Conservation (phyloP, 2,888 invertebrate species). For the Eilema griseolum region DNA sequence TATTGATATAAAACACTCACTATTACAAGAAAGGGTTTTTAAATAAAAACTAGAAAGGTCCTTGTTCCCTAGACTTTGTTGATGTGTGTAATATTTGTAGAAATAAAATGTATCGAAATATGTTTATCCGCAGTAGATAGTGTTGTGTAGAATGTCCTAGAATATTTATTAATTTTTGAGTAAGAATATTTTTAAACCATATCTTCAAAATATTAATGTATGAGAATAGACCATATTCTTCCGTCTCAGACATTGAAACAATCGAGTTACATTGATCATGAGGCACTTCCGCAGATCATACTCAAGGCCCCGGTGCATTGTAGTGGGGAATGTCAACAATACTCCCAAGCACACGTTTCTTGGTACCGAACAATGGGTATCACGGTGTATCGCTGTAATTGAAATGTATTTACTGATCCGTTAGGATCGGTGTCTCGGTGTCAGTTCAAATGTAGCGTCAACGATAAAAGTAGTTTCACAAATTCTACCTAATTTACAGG, state of each 20-base stretch:
- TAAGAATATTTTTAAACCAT: too few relatives aligned
- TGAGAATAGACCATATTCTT: neutral
- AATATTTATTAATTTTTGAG: too few relatives aligned
- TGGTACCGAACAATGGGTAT: slow-evolving; percentile 45
- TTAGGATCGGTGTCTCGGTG: slow-evolving; percentile 25
- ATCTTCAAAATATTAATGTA: too few relatives aligned
- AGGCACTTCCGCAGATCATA: slow-evolving; percentile 27
- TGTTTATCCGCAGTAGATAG: too few relatives aligned
- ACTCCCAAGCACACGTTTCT: slow-evolving; percentile 46
- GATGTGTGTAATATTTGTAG: too few relatives aligned
- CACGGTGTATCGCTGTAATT: slow-evolving; percentile 37
- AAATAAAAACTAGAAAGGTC: too few relatives aligned
- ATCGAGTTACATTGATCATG: slow-evolving; percentile 28
- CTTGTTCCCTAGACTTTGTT: too few relatives aligned
- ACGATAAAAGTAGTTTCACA: neutral
- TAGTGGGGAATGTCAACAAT: slow-evolving; percentile 28
- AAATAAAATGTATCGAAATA: too few relatives aligned
- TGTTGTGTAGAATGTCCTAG: too few relatives aligned
- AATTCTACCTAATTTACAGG: too few relatives aligned
- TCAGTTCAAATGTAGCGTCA: slow-evolving; percentile 3
- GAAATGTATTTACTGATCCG: slow-evolving; percentile 41
- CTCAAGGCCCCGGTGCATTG: slow-evolving; percentile 29
- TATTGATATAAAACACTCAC: too few relatives aligned
- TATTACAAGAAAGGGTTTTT: too few relatives aligned
- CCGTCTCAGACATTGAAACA: slow-evolving; percentile 4